Evolutionary conservation across 2,888 invertebrate genomes (phyloP).

Genomic region (Beris morrisii): DNA sequence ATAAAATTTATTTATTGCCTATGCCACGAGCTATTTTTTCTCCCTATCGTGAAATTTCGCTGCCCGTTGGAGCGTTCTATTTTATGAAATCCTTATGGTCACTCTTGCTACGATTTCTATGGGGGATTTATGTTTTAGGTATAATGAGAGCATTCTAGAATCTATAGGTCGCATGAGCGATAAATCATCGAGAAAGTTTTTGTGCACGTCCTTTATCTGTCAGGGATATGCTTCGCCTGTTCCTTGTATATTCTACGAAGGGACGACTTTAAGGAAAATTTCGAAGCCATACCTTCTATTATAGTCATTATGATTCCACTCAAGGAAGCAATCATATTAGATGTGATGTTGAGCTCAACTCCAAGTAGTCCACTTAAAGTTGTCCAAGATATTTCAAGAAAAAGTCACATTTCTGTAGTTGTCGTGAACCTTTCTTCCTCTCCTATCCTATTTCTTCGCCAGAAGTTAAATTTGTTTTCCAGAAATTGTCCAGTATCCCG

Average conservation of each 20-base stretch:
- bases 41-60: constrained; percentile 5
- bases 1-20: constrained; percentile 25
- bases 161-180: constrained; percentile 19
- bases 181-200: constrained; percentile 14
- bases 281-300: constrained; percentile 17
- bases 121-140: constrained; percentile 16
- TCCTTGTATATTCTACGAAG: background rate
- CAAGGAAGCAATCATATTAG: constrained; percentile 4
- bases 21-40: background rate
- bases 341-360: background rate
- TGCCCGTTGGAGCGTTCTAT: constrained; percentile 21
- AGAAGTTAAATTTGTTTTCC: no score
- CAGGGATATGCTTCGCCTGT: background rate
- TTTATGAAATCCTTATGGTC: constrained; percentile 18
- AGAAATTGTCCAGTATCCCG: no score
- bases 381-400: no score
- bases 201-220: background rate
- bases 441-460: no score
- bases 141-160: constrained; percentile 17
- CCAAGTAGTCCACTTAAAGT: no score
- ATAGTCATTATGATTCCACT: constrained; percentile 18
- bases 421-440: no score
- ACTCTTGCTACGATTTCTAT: constrained; percentile 5
- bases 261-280: background rate
- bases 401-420: no score